Evolutionary conservation across 2,888 invertebrate genomes (phyloP), one percentile per base, ranked within the genome.

Genomic region (Ptilodon capucinus): DNA sequence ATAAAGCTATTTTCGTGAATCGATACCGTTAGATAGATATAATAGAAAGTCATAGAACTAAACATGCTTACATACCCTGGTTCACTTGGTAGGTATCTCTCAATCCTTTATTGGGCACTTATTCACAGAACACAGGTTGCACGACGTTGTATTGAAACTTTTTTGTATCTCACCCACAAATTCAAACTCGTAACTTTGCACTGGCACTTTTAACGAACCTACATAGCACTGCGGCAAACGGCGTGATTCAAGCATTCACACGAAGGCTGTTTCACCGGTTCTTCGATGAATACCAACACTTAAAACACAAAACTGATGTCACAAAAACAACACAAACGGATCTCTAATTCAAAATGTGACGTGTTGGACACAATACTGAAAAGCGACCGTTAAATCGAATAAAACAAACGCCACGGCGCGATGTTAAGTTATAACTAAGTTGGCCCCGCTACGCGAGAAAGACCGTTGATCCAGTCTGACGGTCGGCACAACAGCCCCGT

Each of bases 401-500:
- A 74, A 76, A 79, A 84, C 88, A 81, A 75, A 78, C 88, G 76
- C 76, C 71, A 69, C 71, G 79, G 64, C 64, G 71, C 87, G 83
- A 72, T 71, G 89, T 81, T 84, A 87, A 86, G 79, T 85, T 84
- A 76, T 81, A 89, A 91, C 91, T 91, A 91, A 90, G 86, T 84
- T 84, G 77, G 78, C 78, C 78, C 79, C 80, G 83, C 83, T 84
- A 81, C 75, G 78, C 76, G 77, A 82, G 81, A 84, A 86, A 87
- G 88, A 91, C 91, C 91, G 91, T 91, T 91, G 91, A 86, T 89
- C 89, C 86, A 86, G 82, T 85, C 86, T 79, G 73, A 68, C 68
- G 49, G 85, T 88, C 87, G 89, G 78, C 83, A 84, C 74, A 83
- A 74, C 86, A 84, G 86, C 52, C 69, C 42, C 66, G 61, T 54